phyloP scores from a whole-genome alignment of 2,113 vertebrate species.

The Rhinichthys klamathensis region DNA sequence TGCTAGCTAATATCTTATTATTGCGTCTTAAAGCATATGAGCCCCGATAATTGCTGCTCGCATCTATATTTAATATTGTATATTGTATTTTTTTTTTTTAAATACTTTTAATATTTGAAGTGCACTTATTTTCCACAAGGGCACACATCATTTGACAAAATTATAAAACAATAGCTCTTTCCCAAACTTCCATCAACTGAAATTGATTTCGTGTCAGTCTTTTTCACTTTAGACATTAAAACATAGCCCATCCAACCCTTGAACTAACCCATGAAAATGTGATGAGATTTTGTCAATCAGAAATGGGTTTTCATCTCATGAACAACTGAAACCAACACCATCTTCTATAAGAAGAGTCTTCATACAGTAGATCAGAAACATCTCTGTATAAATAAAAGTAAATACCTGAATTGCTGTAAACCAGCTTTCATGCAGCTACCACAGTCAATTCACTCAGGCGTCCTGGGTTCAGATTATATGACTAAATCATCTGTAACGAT shows the following conservation, averaged over 20 bases:
- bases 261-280: background rate
- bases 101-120: too few species aligned
- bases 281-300: background rate
- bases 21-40: too few species aligned
- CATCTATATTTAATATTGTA: too few species aligned
- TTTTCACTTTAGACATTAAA: background rate
- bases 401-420: background rate
- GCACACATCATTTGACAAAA: background rate
- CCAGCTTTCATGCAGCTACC: background rate
- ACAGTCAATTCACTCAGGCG: background rate
- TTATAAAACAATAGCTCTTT: background rate
- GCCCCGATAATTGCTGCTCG: too few species aligned
- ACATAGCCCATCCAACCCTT: background rate
- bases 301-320: background rate
- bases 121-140: background rate
- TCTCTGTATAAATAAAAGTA: background rate
- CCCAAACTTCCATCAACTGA: background rate
- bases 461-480: background rate
- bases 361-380: background rate
- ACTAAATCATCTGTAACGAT: conserved; percentile 15
- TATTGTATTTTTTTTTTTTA: too few species aligned
- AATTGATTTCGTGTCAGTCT: background rate
- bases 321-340: background rate
- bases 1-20: too few species aligned
- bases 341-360: background rate